phyloP scores from a whole-genome alignment of 1,140 invertebrate genomes.

The Ceratitis capitata region DNA sequence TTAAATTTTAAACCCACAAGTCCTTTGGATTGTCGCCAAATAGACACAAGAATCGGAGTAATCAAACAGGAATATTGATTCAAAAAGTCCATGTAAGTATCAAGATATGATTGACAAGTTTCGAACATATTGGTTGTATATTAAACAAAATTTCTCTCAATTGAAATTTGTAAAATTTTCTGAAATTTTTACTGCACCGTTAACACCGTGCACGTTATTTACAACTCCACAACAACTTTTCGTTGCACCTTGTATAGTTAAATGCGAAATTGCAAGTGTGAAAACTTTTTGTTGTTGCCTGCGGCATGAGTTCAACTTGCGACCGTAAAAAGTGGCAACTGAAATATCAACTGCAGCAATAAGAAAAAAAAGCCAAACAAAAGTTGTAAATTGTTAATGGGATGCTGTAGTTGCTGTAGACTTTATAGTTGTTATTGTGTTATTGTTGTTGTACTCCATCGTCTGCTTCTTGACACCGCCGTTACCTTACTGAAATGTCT shows the following conservation, averaged over 20 bases:
- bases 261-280: conserved; percentile 21
- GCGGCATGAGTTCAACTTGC: not conserved
- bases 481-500: not conserved
- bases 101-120: too few relatives aligned
- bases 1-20: too few relatives aligned
- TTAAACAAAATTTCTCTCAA: too few relatives aligned
- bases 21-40: too few relatives aligned
- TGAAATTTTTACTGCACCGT: not conserved
- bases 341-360: not conserved
- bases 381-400: not conserved
- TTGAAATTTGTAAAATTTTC: too few relatives aligned
- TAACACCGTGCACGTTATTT: not conserved
- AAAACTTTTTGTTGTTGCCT: not conserved
- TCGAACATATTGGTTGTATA: too few relatives aligned
- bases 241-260: not conserved
- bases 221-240: not conserved
- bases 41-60: too few relatives aligned
- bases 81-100: too few relatives aligned
- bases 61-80: too few relatives aligned
- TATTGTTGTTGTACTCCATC: not conserved
- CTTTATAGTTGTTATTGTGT: not conserved
- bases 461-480: not conserved
- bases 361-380: not conserved
- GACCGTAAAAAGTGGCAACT: not conserved
- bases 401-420: not conserved